Conservation (phyloP, 2,888 invertebrate species). For the Andrena trimmerana region DNA sequence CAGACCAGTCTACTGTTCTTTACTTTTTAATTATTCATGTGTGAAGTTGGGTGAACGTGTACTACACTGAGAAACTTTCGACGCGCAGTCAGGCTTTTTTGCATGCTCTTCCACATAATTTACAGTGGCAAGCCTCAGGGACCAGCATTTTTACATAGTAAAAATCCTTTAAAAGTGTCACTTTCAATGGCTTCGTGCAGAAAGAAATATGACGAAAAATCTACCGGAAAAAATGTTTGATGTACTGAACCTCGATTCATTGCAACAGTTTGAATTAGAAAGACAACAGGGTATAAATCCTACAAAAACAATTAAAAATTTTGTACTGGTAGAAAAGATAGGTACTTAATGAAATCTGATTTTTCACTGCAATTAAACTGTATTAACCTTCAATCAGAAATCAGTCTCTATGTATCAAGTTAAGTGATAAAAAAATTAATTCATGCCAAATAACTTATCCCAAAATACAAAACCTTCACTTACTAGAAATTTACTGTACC, state of each 20-base stretch:
- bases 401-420: too few species aligned
- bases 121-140: slow-evolving; percentile 18
- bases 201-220: not conserved
- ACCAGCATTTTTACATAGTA: slow-evolving; percentile 29
- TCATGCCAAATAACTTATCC: too few species aligned
- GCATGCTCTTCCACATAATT: slow-evolving; percentile 46
- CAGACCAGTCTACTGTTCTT: slow-evolving; percentile 19
- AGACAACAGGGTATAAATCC: too few species aligned
- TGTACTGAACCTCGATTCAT: not conserved
- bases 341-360: not conserved
- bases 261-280: too few species aligned
- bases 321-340: too few species aligned
- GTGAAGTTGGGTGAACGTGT: slow-evolving; percentile 42
- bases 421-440: too few species aligned
- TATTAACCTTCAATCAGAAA: too few species aligned
- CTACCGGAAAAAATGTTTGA: not conserved
- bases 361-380: not conserved
- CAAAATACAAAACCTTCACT: too few species aligned
- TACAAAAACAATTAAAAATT: too few species aligned
- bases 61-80: slow-evolving; percentile 50
- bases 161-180: slow-evolving; percentile 31
- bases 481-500: too few species aligned
- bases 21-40: slow-evolving; percentile 56
- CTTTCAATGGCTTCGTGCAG: not conserved
- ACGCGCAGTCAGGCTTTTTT: slow-evolving; percentile 21